Evolutionary conservation across 2,888 invertebrate species (phyloP), one percentile per base, ranked within the genome.

Genomic region (Drosophila niveifrons): DNA sequence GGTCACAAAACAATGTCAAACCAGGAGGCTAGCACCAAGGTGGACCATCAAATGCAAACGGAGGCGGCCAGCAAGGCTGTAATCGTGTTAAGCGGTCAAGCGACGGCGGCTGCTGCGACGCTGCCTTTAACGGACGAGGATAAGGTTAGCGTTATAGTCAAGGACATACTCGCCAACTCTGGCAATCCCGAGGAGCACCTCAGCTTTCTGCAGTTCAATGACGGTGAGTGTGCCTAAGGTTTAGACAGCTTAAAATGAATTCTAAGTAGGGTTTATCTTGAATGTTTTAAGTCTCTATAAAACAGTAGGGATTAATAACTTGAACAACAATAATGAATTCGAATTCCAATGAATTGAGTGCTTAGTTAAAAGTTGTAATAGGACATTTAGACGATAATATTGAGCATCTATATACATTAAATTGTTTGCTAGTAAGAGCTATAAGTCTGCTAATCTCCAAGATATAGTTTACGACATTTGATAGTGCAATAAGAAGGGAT

Each of bases 41-140:
- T 80, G 4, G 88, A 89, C 52, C 81, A 86, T 48, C 86, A 89
- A 68, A 83, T 90, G 76, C 85, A 90, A 72, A 85, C 83, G 0
- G 85, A 80, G 15, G 59, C 73, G 41, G 52, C 82, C 4, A 1
- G 62, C 2, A 44, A 65, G 9, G 29, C 51, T n/a, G 13, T n/a
- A 3, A 4, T 17, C 1, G 36, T 10, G n/a, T 9, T 53, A 3
- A 31, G 4, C 43, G 2, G 6, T 15, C 34, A 28, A 36, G 11
- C 17, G 4, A 39, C 9, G 9, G 2, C 47, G 1, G 29, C 47
- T 39, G 2, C 41, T 9, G 8, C 31, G 34, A 17, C 62, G 10
- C 41, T 52, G 6, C 51, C 69, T 6, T 15, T 72, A 4, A 80
- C 72, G 1, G 79, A 80, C 31, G 87, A 88, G 56, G 80, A 86